phyloP scores from a whole-genome alignment of 2,888 invertebrate genomes.

The Tiliacea aurago region DNA sequence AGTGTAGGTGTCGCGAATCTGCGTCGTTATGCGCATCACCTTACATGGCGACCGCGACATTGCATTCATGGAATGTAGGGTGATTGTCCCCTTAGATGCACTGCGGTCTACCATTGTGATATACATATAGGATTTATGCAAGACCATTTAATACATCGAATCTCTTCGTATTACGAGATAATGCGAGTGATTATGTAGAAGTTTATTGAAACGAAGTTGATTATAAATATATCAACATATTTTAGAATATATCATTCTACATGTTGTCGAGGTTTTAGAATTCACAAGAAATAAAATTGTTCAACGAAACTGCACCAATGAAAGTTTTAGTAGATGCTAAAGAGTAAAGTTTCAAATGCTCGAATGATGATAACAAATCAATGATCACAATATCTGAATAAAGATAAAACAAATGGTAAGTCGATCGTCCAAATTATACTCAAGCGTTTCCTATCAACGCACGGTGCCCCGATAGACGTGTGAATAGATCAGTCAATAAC shows the following conservation, averaged over 20 bases:
- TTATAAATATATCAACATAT: not conserved
- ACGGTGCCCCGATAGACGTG: conserved; percentile 61
- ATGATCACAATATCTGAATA: not conserved
- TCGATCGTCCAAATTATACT: conserved; percentile 1
- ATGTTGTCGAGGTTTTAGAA: not conserved
- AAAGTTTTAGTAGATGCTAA: too few species aligned
- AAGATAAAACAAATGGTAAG: not conserved
- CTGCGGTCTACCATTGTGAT: conserved; percentile 59
- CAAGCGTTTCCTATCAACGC: conserved; percentile 11
- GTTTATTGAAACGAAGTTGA: not conserved
- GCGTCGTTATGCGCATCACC: conserved; percentile 67
- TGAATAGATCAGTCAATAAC: conserved; percentile 76
- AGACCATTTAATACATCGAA: conserved; percentile 3
- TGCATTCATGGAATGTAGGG: conserved; percentile 78
- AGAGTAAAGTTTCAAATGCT: not conserved
- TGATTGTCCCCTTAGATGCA: conserved; percentile 73
- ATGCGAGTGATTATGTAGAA: not conserved
- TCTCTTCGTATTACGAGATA: conserved; percentile 4
- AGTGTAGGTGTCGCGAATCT: conserved; percentile 54
- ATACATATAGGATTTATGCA: conserved; percentile 37
- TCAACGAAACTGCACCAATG: not conserved
- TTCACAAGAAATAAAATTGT: not conserved
- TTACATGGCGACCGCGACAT: conserved; percentile 73
- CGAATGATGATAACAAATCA: not conserved
- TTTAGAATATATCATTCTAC: not conserved